Evolutionary conservation across 2,113 vertebrate genomes (phyloP), one percentile per base, ranked within the genome.

Genomic region (Pseudopipra pipra): DNA sequence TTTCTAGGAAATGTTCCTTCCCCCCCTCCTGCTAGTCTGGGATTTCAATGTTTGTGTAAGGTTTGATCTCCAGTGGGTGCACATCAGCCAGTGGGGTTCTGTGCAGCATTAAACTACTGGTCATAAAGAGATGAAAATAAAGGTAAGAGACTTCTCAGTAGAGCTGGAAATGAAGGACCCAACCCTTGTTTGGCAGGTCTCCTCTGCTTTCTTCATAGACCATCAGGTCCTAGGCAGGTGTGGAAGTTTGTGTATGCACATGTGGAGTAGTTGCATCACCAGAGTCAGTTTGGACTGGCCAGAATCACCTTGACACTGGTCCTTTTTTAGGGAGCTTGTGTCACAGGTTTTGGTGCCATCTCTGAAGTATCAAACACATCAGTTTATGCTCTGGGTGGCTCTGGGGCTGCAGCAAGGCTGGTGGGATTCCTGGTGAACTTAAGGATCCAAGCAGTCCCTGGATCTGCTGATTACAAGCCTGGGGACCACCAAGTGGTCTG

Each of bases 1-100:
- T 70, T 90, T 78, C 71, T 75, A 95, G 85, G 72, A 81, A 86
- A 75, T 88, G 39, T 74, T 66, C 56, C 70, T 83, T 76, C 35
- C 27, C 27, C 39, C 39, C 12, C 33, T 90, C 47, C 89, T 88
- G 47, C 66, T 78, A 22, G 14, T 54, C 44, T 83, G 71, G 12
- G 37, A 24, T 80, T 91, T 85, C n/a, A n/a, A 3, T 72, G 5
- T 27, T 25, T 62, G 24, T 31, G 11, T 56, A 54, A 70, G 55
- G 52, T 63, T 77, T 68, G 30, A 6, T 54, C 59, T 85, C 20
- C 35, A 51, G 23, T 14, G 35, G 49, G 12, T 52, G 14, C 24
- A 20, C 52, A 23, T 58, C 70, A 80, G 18, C 37, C 62, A 54
- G 58, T 14, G 41, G 39, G 14, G 4, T 78, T 66, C 55, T 30